These are phyloP conservation scores for Notothenia rossii DNA, from an alignment of 2,113 vertebrate genomes.

Conservation along the genomic window DNA sequence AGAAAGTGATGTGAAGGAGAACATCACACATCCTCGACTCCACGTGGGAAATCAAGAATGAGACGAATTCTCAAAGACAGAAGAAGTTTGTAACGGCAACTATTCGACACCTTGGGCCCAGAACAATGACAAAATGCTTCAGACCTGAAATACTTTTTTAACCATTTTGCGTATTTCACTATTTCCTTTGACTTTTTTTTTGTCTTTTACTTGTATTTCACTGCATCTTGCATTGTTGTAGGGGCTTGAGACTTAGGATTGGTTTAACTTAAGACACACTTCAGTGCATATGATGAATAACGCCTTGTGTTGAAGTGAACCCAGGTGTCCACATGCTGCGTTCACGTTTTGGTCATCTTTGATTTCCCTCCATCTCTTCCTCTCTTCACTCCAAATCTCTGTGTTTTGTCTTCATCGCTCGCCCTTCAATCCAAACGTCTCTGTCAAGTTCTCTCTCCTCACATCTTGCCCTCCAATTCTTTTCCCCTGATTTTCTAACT, in stretches of 20 bases:
- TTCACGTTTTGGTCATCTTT: too few relatives aligned
- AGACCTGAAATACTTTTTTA: too few relatives aligned
- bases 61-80: not conserved
- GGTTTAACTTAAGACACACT: too few relatives aligned
- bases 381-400: slow-evolving; percentile 26
- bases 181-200: too few relatives aligned
- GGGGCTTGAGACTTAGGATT: not conserved
- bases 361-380: not conserved
- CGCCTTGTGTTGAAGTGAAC: too few relatives aligned
- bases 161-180: too few relatives aligned
- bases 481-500: not conserved
- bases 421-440: slow-evolving; percentile 43
- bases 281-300: too few relatives aligned
- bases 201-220: too few relatives aligned
- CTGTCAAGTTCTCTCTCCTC: slow-evolving; percentile 23
- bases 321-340: not conserved
- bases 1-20: slow-evolving; percentile 26
- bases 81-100: not conserved
- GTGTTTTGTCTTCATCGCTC: slow-evolving; percentile 38
- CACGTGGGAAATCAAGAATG: slow-evolving; percentile 3
- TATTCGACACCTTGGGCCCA: too few relatives aligned
- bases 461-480: not conserved
- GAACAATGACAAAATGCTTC: too few relatives aligned
- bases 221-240: too few relatives aligned
- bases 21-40: slow-evolving; percentile 16